Percentiles rank a stretch among this genome's conserved stretches.
Conservation (phyloP, 2,888 invertebrate species). For the Cynaeus angustus region DNA sequence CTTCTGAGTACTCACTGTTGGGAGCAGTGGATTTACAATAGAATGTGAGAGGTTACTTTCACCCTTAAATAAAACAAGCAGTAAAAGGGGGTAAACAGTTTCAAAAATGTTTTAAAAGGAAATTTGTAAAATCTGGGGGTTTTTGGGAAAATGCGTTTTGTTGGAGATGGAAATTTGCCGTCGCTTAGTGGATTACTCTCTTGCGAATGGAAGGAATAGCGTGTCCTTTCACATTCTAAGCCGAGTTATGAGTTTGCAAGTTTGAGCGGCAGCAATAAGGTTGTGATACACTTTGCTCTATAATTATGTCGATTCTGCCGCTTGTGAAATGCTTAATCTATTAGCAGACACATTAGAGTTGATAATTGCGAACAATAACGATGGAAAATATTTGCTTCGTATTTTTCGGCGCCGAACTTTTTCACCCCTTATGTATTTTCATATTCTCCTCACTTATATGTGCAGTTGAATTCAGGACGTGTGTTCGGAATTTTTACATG, state of each 20-base stretch:
- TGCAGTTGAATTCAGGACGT: conserved; percentile 62
- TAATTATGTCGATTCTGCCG: conserved; percentile 60
- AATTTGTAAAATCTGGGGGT: background rate
- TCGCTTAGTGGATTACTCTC: conserved; percentile 18
- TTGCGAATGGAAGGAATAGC: background rate
- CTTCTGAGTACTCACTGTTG: conserved; percentile 53
- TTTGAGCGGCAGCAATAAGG: conserved; percentile 60
- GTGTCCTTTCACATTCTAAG: conserved; percentile 57
- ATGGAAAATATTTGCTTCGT: conserved; percentile 26
- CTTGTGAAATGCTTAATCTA: conserved; percentile 51
- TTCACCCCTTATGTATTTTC: conserved; percentile 53
- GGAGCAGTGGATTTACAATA: conserved; percentile 36
- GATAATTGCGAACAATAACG: conserved; percentile 12
- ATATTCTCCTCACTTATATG: conserved; percentile 61
- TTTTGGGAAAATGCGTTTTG: conserved; percentile 2
- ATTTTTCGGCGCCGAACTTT: conserved; percentile 27
- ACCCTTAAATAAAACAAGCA: background rate
- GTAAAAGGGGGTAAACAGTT: background rate
- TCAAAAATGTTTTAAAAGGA: background rate
- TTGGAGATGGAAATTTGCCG: conserved; percentile 31
- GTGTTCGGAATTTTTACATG: conserved; percentile 64
- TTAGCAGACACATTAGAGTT: conserved; percentile 43
- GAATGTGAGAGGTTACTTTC: conserved; percentile 44
- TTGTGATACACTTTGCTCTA: conserved; percentile 60
- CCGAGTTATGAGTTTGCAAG: conserved; percentile 56